Conservation (phyloP, 2,888 invertebrate genomes). For the Sarcophaga rosellei region DNA sequence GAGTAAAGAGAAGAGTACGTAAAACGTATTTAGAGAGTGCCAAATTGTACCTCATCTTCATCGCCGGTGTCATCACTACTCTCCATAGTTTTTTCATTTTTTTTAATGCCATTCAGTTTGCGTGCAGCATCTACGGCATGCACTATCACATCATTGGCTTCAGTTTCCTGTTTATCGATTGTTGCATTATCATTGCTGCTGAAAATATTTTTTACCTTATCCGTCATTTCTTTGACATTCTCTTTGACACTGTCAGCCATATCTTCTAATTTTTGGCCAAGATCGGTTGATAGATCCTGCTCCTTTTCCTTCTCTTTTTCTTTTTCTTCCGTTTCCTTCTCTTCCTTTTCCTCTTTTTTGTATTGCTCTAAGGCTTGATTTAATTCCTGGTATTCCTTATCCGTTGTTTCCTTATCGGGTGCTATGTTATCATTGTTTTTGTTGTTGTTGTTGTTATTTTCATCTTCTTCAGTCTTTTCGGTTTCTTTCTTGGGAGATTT, state of each 20-base stretch:
- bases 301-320: neutral
- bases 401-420: conserved; percentile 6
- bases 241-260: conserved; percentile 49
- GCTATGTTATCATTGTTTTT: conserved; percentile 15
- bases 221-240: conserved; percentile 34
- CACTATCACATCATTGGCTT: conserved; percentile 42
- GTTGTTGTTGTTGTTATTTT: conserved; percentile 56
- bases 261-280: conserved; percentile 57
- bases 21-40: conserved; percentile 76
- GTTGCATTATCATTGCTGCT: conserved; percentile 1
- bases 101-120: neutral
- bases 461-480: conserved; percentile 68
- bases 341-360: conserved; percentile 13
- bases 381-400: conserved; percentile 51
- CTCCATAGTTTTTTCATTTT: conserved; percentile 26
- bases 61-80: conserved; percentile 58
- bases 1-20: neutral
- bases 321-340: neutral
- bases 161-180: conserved; percentile 16
- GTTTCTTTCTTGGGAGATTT: conserved; percentile 61
- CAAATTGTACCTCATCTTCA: conserved; percentile 81
- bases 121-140: neutral
- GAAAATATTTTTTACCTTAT: conserved; percentile 41
- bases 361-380: conserved; percentile 41
- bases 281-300: conserved; percentile 27